These are phyloP conservation scores for Amiota communis DNA, from an alignment of 2,888 invertebrate species.

Conservation along the genomic window DNA sequence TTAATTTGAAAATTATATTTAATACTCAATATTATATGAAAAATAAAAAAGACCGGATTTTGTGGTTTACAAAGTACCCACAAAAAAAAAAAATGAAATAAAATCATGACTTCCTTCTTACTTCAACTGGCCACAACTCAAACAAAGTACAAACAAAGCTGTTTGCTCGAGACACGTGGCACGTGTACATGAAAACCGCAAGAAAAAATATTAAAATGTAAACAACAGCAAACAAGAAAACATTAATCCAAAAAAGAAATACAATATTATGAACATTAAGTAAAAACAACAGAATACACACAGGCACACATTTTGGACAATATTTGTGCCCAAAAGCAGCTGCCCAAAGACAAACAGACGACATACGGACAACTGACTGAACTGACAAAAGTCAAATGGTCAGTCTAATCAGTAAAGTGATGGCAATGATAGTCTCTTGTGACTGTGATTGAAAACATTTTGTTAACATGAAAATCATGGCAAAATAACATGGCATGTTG, in stretches of 20 bases:
- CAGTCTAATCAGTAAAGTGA: background rate
- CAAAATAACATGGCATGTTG: background rate
- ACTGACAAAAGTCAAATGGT: background rate
- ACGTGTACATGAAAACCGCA: conserved; percentile 25
- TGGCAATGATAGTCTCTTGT: background rate
- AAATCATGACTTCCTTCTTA: background rate
- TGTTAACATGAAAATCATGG: conserved; percentile 19
- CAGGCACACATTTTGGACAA: conserved; percentile 15
- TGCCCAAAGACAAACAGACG: background rate
- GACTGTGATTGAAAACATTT: conserved; percentile 22
- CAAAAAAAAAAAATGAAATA: background rate
- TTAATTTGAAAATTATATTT: too few species aligned
- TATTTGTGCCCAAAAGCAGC: conserved; percentile 20
- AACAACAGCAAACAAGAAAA: conserved; percentile 10
- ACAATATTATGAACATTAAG: background rate
- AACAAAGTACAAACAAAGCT: background rate
- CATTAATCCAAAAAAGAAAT: background rate
- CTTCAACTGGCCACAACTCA: too few species aligned
- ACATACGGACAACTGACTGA: background rate
- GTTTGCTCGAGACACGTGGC: conserved; percentile 2
- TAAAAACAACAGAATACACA: background rate
- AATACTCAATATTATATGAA: too few species aligned
- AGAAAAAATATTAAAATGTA: background rate
- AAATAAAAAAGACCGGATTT: conserved; percentile 20
- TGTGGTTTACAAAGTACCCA: conserved; percentile 16